These are phyloP conservation scores for Whitmania pigra DNA, from an alignment of 1,140 invertebrate genomes.

Conservation along the genomic window DNA sequence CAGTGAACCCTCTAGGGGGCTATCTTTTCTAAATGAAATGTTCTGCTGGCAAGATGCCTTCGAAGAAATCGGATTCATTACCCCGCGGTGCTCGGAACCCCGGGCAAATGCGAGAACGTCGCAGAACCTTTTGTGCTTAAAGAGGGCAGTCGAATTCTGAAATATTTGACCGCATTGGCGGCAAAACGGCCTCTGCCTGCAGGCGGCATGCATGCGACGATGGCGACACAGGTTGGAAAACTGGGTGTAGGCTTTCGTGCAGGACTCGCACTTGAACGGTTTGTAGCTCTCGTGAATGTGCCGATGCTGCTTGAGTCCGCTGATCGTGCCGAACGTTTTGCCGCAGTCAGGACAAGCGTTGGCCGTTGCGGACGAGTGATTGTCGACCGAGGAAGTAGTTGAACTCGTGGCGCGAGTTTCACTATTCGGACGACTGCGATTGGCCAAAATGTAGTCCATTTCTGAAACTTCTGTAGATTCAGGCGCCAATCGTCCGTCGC, in stretches of 20 bases:
- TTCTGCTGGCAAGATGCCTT: too few species aligned
- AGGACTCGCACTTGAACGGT: constrained; percentile 65
- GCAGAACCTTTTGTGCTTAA: constrained; percentile 8
- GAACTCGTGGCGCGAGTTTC: too few species aligned
- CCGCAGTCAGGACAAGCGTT: neutral
- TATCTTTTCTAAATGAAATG: too few species aligned
- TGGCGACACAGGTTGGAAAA: constrained; percentile 98
- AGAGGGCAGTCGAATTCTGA: constrained; percentile 8
- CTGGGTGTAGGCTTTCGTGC: constrained; percentile 86
- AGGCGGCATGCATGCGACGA: constrained; percentile 80
- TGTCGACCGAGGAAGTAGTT: too few species aligned
- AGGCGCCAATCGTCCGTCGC: too few species aligned
- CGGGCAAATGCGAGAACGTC: neutral
- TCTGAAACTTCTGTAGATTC: too few species aligned
- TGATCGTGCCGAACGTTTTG: neutral
- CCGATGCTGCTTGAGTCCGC: constrained; percentile 62
- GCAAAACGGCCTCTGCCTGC: neutral
- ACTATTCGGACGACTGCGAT: too few species aligned
- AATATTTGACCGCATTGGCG: constrained; percentile 4
- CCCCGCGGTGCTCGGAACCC: neutral
- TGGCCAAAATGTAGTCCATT: too few species aligned
- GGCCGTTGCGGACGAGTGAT: neutral
- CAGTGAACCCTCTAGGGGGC: too few species aligned
- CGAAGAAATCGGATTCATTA: neutral
- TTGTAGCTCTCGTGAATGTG: constrained; percentile 98